Conservation (phyloP, 64 coral and sea anemone species). For the Dendrophyllia cribrosa region DNA sequence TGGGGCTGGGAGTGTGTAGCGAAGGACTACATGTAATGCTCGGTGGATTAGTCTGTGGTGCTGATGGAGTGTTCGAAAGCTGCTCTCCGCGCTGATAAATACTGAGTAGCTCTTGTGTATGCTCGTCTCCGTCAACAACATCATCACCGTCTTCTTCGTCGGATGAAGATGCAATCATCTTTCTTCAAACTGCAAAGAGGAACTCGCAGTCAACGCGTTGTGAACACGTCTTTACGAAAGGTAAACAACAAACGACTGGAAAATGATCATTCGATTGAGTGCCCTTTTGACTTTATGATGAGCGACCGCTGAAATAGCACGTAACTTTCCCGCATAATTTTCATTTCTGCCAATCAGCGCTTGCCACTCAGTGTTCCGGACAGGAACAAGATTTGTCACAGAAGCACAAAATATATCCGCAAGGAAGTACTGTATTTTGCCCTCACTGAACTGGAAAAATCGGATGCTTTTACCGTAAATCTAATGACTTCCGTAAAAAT, state of each 20-base stretch:
- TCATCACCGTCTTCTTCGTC: slow-evolving; percentile 22
- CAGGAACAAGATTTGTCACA: too few species aligned
- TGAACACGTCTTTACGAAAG: not conserved
- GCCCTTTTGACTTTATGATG: not conserved
- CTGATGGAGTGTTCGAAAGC: not conserved
- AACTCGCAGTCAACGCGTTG: not conserved
- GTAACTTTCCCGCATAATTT: not conserved
- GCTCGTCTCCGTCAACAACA: not conserved
- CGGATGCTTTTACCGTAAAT: too few species aligned
- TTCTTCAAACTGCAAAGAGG: not conserved
- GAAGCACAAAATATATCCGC: too few species aligned
- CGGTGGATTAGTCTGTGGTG: not conserved
- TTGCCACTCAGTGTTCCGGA: not conserved
- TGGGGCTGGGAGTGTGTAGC: slow-evolving; percentile 65
- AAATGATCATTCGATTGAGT: not conserved
- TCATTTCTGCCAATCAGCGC: not conserved
- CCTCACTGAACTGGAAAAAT: too few species aligned
- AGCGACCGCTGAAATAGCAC: not conserved
- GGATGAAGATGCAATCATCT: slow-evolving; percentile 33
- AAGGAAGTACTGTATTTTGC: too few species aligned
- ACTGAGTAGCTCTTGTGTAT: not conserved
- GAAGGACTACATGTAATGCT: slow-evolving; percentile 9
- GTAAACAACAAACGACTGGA: not conserved
- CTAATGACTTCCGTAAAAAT: too few species aligned
- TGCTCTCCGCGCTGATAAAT: slow-evolving; percentile 34